These are phyloP conservation scores for western clawed frog (Xenopus tropicalis) DNA, from an alignment of 2,113 vertebrate genomes.

Conservation along the genomic window UCB_Xtro_10.0 CM004450.2:12969501-12970000, in stretches of 20 bases:
- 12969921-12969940: conserved; percentile 83
- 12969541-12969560: conserved; percentile 66
- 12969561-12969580: conserved; percentile 98
- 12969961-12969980: conserved; percentile 97
- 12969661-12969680: conserved; percentile 60
- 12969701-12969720: no score
- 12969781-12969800: no score
- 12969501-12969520: no score
- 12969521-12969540: no score
- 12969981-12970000: conserved; percentile 95
- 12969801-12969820: no score
- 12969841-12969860: no score
- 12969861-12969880: no score
- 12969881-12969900: conserved; percentile 65
- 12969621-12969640: conserved; percentile 97
- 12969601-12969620: conserved; percentile 98
- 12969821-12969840: no score
- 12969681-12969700: neutral
- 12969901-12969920: conserved; percentile 88
- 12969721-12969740: no score
- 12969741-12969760: no score
- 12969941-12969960: conserved; percentile 85
- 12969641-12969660: conserved; percentile 92
- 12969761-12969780: no score
- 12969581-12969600: conserved; percentile 95